Conservation (phyloP, 2,797 vertebrate genomes). For the Phrynocephalus vlangalii region DNA sequence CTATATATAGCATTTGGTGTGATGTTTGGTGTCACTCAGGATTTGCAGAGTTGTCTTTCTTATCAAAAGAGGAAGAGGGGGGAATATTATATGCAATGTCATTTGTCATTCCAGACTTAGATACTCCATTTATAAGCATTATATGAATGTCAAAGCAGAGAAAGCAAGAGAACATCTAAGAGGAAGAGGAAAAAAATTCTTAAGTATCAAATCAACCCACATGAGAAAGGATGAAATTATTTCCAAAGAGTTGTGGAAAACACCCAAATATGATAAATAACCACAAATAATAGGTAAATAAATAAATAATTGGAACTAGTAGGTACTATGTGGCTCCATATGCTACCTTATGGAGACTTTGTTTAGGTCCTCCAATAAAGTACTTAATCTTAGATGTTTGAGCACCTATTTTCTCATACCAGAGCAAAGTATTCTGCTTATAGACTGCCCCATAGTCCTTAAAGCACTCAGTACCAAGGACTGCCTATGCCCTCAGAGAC, state of each 20-base stretch:
- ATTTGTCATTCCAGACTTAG: neutral
- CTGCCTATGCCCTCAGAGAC: neutral
- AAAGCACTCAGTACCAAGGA: too few species aligned
- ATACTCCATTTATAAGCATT: neutral
- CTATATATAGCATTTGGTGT: slow-evolving; percentile 6
- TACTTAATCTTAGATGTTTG: too few species aligned
- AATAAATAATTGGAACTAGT: neutral
- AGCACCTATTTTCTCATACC: neutral
- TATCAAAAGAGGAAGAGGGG: neutral
- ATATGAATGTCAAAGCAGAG: neutral
- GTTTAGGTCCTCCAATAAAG: fast-evolving
- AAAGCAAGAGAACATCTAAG: slow-evolving; percentile 17
- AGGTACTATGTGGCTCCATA: neutral
- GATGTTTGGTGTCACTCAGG: fast-evolving
- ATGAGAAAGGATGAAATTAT: slow-evolving; percentile 40
- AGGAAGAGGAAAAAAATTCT: slow-evolving; percentile 27
- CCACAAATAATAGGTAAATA: neutral
- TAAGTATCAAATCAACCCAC: slow-evolving; percentile 44
- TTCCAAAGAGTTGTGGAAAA: slow-evolving; percentile 34
- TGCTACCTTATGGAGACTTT: slow-evolving; percentile 11
- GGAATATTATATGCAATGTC: slow-evolving; percentile 7
- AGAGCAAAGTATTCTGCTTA: too few species aligned
- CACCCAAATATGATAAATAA: slow-evolving; percentile 14
- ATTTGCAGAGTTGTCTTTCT: slow-evolving; percentile 13
- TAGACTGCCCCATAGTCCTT: too few species aligned